Evolutionary conservation across 2,888 invertebrate species (phyloP), one percentile per base, ranked within the genome.

Genomic region (Drosophila greeni): DNA sequence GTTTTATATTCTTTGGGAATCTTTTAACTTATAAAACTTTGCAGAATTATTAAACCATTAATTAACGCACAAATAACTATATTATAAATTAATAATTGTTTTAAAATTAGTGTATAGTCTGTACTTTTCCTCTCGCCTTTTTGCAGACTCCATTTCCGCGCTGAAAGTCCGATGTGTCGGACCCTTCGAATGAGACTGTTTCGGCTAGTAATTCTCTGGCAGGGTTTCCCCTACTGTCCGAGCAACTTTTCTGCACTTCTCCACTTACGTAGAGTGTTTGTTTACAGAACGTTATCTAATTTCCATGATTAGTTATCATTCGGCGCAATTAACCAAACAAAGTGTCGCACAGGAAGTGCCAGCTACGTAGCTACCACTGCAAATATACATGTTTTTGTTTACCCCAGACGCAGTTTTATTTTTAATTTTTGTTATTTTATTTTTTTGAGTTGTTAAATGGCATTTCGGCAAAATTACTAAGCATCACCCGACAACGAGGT

Each of bases 301-400:
- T 33, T 23, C 9, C 24, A 18, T 39, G 51, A 48, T 53, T 49
- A n/a, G 36, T 40, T 64, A 70, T 65, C 51, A 34, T 31, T 24
- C 11, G 26, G 36, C 39, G 33, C 23, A 45, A 47, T 53, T 53
- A 43, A 37, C 31, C 20, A 43, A 68, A 52, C 36, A 51, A 69
- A 69, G 37, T 69, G 67, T 54, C 70, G 70, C 67, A 67, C 42
- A 67, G 67, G 70, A 67, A 67, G 53, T 58, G 57, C n/a, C 24
- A 49, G 23, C 16, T 56, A 33, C 48, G 65, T 55, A 31, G 24
- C 20, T 37, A 14, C 6, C 39, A 29, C 18, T 20, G 31, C 6
- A 47, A 47, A 47, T 31, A 47, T 18, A 29, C 29, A 1, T 45
- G 18, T 24, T 42, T 45, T 31, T 18, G 33, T 51, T 53, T 53